A percentile compares a stretch with the other conserved stretches of the same genome.
Conservation (phyloP, 2,113 vertebrate species). For the Grantiella picta region DNA sequence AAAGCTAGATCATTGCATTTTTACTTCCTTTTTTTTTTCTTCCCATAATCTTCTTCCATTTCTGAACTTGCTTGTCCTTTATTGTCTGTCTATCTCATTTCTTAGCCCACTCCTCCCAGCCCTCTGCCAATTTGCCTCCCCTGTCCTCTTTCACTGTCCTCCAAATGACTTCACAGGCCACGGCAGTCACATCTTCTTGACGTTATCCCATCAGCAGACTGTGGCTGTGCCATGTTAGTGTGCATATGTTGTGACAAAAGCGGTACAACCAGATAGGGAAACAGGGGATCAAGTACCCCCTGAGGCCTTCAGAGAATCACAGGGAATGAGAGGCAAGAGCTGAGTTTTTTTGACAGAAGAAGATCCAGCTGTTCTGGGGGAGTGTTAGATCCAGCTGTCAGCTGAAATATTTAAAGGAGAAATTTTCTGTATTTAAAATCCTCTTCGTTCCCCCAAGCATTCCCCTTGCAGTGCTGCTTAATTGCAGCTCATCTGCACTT, state of each 20-base stretch:
- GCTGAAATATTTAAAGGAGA: slow-evolving; percentile 44
- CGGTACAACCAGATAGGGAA: not conserved
- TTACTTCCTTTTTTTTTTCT: not conserved
- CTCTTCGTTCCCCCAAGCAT: not conserved
- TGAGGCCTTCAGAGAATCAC: not conserved
- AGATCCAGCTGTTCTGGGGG: slow-evolving; percentile 11
- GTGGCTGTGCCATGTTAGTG: not conserved
- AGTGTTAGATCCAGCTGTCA: slow-evolving; percentile 33
- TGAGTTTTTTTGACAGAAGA: not conserved
- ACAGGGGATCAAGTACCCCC: not conserved
- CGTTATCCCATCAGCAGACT: not conserved
- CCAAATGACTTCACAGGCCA: not conserved
- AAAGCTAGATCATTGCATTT: not conserved
- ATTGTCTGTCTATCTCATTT: not conserved
- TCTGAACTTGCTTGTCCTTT: not conserved
- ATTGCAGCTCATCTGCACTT: not conserved
- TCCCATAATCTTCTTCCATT: not conserved
- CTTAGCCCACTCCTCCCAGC: not conserved
- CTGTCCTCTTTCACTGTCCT: not conserved
- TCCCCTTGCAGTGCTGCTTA: not conserved
- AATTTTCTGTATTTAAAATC: slow-evolving; percentile 1
- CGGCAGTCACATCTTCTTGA: not conserved
- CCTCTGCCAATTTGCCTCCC: not conserved
- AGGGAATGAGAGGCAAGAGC: not conserved
- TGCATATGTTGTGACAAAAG: slow-evolving; percentile 19